A percentile compares a stretch with the other conserved stretches of the same genome.
These are phyloP conservation scores for Embidobia sp. DNA, from an alignment of 2,888 invertebrate genomes.

Conservation along the genomic window DNA sequence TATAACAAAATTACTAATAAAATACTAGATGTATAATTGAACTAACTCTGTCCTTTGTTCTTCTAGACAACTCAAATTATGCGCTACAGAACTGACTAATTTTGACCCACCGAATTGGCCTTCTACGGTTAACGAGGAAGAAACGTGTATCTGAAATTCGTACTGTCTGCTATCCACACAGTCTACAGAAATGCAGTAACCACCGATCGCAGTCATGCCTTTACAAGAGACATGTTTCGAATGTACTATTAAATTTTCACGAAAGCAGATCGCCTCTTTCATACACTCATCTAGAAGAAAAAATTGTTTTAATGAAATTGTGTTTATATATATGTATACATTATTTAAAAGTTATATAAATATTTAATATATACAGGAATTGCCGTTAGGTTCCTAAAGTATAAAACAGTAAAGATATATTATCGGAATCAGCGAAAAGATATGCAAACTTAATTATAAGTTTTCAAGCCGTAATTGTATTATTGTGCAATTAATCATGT, in stretches of 20 bases:
- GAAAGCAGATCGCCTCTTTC: constrained; percentile 70
- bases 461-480: not conserved
- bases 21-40: not conserved
- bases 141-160: constrained; percentile 85
- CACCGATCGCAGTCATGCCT: constrained; percentile 67
- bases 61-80: constrained; percentile 85
- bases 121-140: constrained; percentile 84
- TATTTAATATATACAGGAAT: constrained; percentile 10
- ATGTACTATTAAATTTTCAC: constrained; percentile 70
- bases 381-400: constrained; percentile 15
- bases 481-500: not conserved
- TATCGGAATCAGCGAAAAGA: not conserved
- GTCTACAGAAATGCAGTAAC: constrained; percentile 78
- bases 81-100: constrained; percentile 84
- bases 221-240: constrained; percentile 63
- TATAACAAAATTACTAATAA: too few relatives aligned
- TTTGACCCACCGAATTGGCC: constrained; percentile 84
- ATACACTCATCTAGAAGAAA: constrained; percentile 66
- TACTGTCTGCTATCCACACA: constrained; percentile 81
- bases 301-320: not conserved
- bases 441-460: not conserved
- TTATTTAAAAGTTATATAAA: constrained; percentile 3
- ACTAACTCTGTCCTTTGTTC: constrained; percentile 84
- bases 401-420: constrained; percentile 8
- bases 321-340: constrained; percentile 10